These are phyloP conservation scores for Coleophora flavipennella DNA, from an alignment of 2,888 invertebrate genomes.

Conservation along the genomic window DNA sequence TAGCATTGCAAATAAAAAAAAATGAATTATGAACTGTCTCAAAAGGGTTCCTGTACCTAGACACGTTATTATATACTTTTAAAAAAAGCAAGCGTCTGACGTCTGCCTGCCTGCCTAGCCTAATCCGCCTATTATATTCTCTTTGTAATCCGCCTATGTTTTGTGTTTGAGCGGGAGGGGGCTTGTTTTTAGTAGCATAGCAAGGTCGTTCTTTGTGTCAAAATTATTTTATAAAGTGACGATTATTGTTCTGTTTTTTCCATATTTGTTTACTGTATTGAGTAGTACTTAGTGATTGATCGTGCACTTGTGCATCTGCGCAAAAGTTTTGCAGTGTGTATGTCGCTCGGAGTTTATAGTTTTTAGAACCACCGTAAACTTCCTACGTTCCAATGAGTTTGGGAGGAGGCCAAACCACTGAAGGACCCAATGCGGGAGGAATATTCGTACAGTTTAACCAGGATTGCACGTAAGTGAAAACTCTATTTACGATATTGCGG, in stretches of 20 bases:
- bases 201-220: conserved; percentile 79
- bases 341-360: conserved; percentile 43
- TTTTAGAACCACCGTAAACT: conserved; percentile 44
- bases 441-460: conserved; percentile 98
- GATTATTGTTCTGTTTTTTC: conserved; percentile 44
- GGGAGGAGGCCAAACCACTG: conserved; percentile 79
- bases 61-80: too few relatives aligned
- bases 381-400: conserved; percentile 86
- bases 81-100: too few relatives aligned
- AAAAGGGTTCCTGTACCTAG: too few relatives aligned
- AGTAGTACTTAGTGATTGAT: conserved; percentile 47
- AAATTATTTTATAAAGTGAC: conserved; percentile 59
- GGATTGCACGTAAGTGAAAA: conserved; percentile 92
- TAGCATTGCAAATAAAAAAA: too few relatives aligned
- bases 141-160: too few relatives aligned
- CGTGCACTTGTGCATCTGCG: conserved; percentile 42
- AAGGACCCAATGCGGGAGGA: conserved; percentile 86
- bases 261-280: conserved; percentile 46
- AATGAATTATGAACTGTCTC: too few relatives aligned
- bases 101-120: too few relatives aligned
- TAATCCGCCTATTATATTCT: too few relatives aligned
- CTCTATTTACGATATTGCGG: conserved; percentile 1
- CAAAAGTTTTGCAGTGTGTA: conserved; percentile 46
- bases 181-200: conserved; percentile 69
- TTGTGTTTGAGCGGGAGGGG: conserved; percentile 45